Evolutionary conservation across 2,113 vertebrate species (phyloP).

Genomic region (Onychorhynchus coronatus): DNA sequence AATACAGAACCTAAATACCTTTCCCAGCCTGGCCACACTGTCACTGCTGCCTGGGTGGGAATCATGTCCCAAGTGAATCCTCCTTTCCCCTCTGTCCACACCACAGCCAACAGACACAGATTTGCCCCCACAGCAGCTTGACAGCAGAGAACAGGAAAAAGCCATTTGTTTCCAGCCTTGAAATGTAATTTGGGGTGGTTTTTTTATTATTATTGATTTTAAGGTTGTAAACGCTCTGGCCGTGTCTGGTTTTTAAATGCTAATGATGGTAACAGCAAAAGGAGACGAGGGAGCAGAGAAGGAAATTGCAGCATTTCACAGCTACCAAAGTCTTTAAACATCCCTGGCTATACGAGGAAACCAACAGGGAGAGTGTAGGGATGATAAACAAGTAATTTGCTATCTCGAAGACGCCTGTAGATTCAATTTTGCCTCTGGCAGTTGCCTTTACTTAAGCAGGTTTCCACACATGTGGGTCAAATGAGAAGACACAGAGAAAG

Average conservation of each 20-base stretch:
- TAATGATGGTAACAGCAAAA: not conserved
- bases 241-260: slow-evolving; percentile 5
- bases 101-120: not conserved
- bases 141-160: not conserved
- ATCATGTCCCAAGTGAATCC: accelerated
- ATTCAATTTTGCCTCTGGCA: not conserved
- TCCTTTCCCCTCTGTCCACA: not conserved
- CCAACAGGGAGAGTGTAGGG: not conserved
- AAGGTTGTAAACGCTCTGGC: not conserved
- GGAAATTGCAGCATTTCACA: slow-evolving; percentile 16
- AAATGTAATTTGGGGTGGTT: not conserved
- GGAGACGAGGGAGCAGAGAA: not conserved
- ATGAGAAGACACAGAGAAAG: not conserved
- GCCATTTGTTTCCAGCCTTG: not conserved
- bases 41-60: not conserved
- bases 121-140: not conserved
- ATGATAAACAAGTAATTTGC: not conserved
- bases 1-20: not conserved
- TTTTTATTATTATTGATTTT: not conserved
- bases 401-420: not conserved
- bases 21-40: accelerated
- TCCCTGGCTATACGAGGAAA: not conserved
- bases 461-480: not conserved
- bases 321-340: not conserved
- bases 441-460: not conserved